A percentile compares a stretch with the other conserved stretches of the same genome.
phyloP scores from a whole-genome alignment of 2,888 invertebrate genomes.

The Timandra comae region DNA sequence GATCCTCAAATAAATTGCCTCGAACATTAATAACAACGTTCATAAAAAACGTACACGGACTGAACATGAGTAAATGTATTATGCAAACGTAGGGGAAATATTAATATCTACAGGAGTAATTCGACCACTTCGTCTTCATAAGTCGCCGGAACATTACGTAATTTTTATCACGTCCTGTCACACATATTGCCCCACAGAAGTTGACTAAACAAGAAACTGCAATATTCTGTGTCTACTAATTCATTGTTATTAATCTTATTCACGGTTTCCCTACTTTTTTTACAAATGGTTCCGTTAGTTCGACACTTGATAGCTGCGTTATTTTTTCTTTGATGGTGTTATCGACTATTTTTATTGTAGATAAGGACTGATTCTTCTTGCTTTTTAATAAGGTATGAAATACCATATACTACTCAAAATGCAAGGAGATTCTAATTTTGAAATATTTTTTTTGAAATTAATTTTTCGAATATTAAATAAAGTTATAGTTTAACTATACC shows the following conservation, averaged over 20 bases:
- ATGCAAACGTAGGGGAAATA: slow-evolving; percentile 34
- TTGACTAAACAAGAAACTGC: slow-evolving; percentile 60
- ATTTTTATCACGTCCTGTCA: slow-evolving; percentile 43
- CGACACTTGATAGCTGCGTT: slow-evolving; percentile 14
- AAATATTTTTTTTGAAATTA: too few relatives aligned
- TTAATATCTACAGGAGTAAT: slow-evolving; percentile 52
- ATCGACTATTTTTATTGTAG: too few relatives aligned
- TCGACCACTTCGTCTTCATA: slow-evolving; percentile 48
- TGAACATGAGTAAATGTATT: slow-evolving; percentile 25
- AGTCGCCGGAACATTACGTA: slow-evolving; percentile 44
- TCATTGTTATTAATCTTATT: slow-evolving; percentile 59
- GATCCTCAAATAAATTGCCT: too few relatives aligned
- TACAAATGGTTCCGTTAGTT: slow-evolving; percentile 10
- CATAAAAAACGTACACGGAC: slow-evolving; percentile 22
- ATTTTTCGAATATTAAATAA: too few relatives aligned
- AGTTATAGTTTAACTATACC: too few relatives aligned
- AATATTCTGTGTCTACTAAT: slow-evolving; percentile 63
- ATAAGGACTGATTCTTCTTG: too few relatives aligned
- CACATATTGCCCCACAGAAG: slow-evolving; percentile 34
- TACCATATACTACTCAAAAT: too few relatives aligned
- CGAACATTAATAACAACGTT: slow-evolving; percentile 4
- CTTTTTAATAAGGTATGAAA: too few relatives aligned
- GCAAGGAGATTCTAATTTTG: too few relatives aligned
- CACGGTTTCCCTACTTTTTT: slow-evolving; percentile 43
- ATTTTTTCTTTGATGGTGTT: too few relatives aligned